A percentile compares a stretch with the other conserved stretches of the same genome.
Evolutionary conservation across 2,888 invertebrate genomes (phyloP).

Genomic region (Ichneumon xanthorius): DNA sequence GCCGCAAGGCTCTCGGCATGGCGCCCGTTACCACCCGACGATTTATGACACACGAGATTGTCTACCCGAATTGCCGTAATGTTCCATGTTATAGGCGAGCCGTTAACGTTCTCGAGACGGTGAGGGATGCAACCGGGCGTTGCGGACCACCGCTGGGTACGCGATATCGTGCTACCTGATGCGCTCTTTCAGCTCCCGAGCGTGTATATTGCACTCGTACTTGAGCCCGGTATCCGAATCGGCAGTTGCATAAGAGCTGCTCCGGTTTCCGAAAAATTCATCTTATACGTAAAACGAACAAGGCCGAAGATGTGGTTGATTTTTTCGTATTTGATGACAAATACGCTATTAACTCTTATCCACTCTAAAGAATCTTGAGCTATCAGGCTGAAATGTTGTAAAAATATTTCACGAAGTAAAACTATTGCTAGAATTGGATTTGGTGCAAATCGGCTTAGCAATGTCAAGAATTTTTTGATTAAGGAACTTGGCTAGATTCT

Average conservation of each 20-base stretch:
- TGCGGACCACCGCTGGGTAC: neutral
- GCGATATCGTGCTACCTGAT: conserved; percentile 24
- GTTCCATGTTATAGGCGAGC: conserved; percentile 58
- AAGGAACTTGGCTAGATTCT: too few relatives aligned
- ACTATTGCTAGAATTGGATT: neutral
- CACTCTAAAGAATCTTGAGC: neutral
- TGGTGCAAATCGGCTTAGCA: neutral
- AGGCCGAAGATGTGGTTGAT: too few relatives aligned
- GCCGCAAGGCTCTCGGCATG: conserved; percentile 30
- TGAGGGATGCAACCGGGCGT: neutral
- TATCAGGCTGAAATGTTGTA: neutral
- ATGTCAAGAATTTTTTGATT: neutral
- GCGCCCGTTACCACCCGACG: conserved; percentile 52
- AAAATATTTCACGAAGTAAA: neutral
- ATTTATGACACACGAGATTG: conserved; percentile 67
- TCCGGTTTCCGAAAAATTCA: too few relatives aligned
- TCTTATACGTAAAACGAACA: too few relatives aligned
- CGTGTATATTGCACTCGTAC: neutral
- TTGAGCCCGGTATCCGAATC: neutral
- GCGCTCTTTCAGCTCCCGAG: conserved; percentile 37
- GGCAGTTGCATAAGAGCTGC: neutral
- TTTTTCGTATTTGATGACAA: too few relatives aligned
- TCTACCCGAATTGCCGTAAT: conserved; percentile 63
- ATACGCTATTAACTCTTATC: too few relatives aligned
- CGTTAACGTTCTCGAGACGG: conserved; percentile 58